Base-by-base conservation (phyloP, 2,888 invertebrate genomes). In the Sesia apiformis region DNA sequence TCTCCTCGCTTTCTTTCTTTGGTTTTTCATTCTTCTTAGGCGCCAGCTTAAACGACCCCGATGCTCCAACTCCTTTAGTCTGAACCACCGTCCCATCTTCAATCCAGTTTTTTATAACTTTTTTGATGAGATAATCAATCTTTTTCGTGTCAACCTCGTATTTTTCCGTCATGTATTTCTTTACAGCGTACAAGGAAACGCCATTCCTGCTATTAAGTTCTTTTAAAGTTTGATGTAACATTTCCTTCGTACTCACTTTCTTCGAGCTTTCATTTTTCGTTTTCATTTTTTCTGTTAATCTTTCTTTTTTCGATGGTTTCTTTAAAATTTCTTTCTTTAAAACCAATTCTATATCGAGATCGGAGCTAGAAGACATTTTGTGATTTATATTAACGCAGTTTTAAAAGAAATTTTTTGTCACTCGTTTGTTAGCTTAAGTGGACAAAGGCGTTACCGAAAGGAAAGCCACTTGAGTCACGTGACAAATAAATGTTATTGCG, bases 21-120 rank as follows among this genome's bases (percentile, higher is more conserved):
- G 51, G 4, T 41, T 57, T 57, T 4, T 59, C 55, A 7, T 46
- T 58, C 69, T 73, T 65, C 53, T 69, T 67, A 39, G 72, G 66
- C 38, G 72, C 78, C 0, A 86, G 63, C 61, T 74, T 85, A 55
- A 87, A 88, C 0, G 88, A 88, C 0, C 88, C 88, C 0, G 79
- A 60, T 0, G 81, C 87, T 0, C 87, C 87, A 0, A 78, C 59
- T 0, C 87, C 87, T 61, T 84, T 86, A 0, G 70, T 70, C 58
- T 86, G 86, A 0, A 80, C 54, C 0, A 88, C 77, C 0, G 63
- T 65, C 0, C 87, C 87, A 0, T 72, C 65, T 66, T 85, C 82
- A 0, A 87, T 74, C 0, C 78, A 77, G 0, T 58, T 60, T 61
- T 82, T 87, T 0, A 88, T 63, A 0, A 66, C 60, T 57, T 81